Evolutionary conservation across 2,797 vertebrate genomes (phyloP), one percentile per base, ranked within the genome.

Genomic region (Xiphorhynchus erythropygius): DNA sequence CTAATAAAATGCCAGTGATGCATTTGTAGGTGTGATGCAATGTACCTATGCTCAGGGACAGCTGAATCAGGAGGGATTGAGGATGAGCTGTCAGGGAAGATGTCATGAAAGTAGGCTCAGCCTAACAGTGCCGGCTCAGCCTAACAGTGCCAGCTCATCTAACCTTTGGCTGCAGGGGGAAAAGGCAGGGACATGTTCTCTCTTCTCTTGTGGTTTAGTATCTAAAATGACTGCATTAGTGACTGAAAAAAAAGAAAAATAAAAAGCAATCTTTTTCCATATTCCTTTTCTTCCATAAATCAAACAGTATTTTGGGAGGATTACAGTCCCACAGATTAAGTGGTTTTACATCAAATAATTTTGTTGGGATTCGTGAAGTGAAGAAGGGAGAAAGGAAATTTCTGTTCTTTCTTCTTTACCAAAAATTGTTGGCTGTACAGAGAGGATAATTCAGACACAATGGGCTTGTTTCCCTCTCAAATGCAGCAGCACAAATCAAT

Each of bases 81-180:
- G 81, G 93, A 87, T 62, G 69, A 95, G 75, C 65, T 90, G 60
- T 87, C 39, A 24, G 53, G 73, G 68, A 41, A 71, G 79, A 78
- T 88, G 57, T 50, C 79, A 47, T 33, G 60, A 81, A 90, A 75
- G 23, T 27, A 68, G 18, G 32, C 55, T 86, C 35, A 59, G n/a
- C n/a, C n/a, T n/a, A n/a, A n/a, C n/a, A n/a, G n/a, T n/a, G n/a
- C n/a, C n/a, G n/a, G n/a, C n/a, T n/a, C n/a, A n/a, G 25, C 49
- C 55, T 68, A 23, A 23, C 83, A 55, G 57, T 42, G 65, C 73
- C 90, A 69, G 33, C 65, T 88, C 13, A 21, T 52, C 70, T 86
- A 78, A 67, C 50, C 77, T 93, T 81, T 84, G 77, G 30, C 59
- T 94, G 50, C 76, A 52, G 59, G 11, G 35, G 28, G 25, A 56